Evolutionary conservation across 92 coral and sea anemone genomes (phyloP).

Genomic region (Chrysogorgia sp.): DNA sequence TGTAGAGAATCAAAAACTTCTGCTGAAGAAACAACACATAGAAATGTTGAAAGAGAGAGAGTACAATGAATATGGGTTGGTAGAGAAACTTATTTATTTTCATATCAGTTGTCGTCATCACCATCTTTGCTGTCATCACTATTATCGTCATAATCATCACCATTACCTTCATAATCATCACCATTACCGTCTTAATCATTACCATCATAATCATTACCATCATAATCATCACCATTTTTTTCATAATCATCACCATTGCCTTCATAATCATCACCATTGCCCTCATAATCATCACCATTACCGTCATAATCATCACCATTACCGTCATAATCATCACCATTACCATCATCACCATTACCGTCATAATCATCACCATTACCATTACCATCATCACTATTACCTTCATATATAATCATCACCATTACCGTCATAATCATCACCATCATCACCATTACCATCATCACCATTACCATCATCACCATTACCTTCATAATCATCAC

Average conservation of each 20-base stretch:
- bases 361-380: not conserved
- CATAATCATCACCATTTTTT: not conserved
- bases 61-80: slow-evolving; percentile 88
- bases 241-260: not conserved
- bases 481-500: not conserved
- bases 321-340: not conserved
- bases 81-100: not conserved
- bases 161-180: no score
- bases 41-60: slow-evolving; percentile 97
- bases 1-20: slow-evolving; percentile 91
- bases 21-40: slow-evolving; percentile 93
- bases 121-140: not conserved
- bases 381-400: not conserved
- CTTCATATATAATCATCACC: no score
- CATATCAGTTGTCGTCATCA: not conserved
- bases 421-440: not conserved
- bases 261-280: not conserved
- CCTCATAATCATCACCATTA: no score
- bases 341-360: not conserved
- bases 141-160: no score
- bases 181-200: no score
- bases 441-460: not conserved
- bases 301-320: not conserved
- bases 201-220: no score
- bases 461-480: not conserved